phyloP scores from a whole-genome alignment of 2,113 vertebrate species.

The Nothoprocta perdicaria region DNA sequence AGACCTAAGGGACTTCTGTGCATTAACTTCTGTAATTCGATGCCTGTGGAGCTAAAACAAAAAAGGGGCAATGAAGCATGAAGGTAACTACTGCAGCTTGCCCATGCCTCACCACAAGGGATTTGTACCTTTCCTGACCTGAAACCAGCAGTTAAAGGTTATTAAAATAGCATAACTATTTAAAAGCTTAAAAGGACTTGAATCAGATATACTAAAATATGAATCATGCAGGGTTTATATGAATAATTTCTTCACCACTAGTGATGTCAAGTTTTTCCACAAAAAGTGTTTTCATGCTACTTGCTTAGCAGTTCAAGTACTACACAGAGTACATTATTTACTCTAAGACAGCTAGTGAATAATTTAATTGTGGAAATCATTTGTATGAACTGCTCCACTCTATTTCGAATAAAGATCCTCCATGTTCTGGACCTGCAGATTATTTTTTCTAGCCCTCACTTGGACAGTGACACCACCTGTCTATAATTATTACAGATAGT shows the following conservation, averaged over 20 bases:
- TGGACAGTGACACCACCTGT: neutral
- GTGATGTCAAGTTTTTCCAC: constrained; percentile 29
- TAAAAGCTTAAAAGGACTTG: neutral
- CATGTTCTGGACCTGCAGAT: neutral
- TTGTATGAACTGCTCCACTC: neutral
- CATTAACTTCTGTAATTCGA: neutral
- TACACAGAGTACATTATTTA: constrained; percentile 31
- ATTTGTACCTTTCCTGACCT: neutral
- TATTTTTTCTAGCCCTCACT: neutral
- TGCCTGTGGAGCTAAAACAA: neutral
- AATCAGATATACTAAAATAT: neutral
- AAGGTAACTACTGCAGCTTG: neutral
- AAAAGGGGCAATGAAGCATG: neutral
- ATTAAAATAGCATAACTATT: neutral
- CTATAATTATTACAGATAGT: neutral
- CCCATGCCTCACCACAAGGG: neutral
- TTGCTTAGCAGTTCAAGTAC: constrained; percentile 21
- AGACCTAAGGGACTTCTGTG: neutral
- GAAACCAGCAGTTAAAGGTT: neutral
- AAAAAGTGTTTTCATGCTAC: constrained; percentile 16
- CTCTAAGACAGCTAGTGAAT: neutral
- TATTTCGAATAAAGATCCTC: neutral
- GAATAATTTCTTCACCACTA: constrained; percentile 40
- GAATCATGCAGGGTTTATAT: neutral
- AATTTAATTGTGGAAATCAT: neutral